Conservation (phyloP, 2,888 invertebrate species). For the Apantesis nais region DNA sequence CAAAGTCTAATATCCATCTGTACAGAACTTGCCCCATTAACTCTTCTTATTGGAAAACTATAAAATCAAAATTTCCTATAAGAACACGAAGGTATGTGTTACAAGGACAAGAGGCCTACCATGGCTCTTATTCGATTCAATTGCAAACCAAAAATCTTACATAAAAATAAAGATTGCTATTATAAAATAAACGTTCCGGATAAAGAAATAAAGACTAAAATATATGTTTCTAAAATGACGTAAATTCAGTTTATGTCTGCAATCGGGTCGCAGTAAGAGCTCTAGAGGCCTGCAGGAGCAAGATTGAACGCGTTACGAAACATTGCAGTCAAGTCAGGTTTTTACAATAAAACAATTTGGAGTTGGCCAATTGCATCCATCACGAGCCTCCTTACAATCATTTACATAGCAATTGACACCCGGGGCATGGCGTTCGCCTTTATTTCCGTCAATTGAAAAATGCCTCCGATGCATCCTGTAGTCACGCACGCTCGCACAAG, state of each 20-base stretch:
- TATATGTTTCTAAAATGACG: too few relatives aligned
- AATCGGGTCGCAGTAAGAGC: too few relatives aligned
- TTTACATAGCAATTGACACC: constrained; percentile 71
- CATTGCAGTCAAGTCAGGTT: constrained; percentile 19
- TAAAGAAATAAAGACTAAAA: too few relatives aligned
- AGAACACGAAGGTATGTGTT: neutral
- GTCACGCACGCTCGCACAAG: constrained; percentile 42
- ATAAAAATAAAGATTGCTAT: too few relatives aligned
- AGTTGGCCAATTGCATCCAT: constrained; percentile 52
- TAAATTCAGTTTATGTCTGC: too few relatives aligned
- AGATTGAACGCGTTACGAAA: constrained; percentile 1
- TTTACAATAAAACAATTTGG: constrained; percentile 61
- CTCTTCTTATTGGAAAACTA: neutral
- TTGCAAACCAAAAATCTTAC: too few relatives aligned
- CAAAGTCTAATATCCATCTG: too few relatives aligned
- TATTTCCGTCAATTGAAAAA: constrained; percentile 36
- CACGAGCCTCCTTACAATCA: constrained; percentile 54
- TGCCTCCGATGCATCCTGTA: constrained; percentile 32
- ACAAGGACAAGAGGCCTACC: too few relatives aligned
- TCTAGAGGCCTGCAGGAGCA: too few relatives aligned
- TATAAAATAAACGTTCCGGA: too few relatives aligned
- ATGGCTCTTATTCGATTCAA: too few relatives aligned
- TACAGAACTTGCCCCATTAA: neutral
- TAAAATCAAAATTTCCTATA: constrained; percentile 16
- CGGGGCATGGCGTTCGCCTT: constrained; percentile 52